A percentile compares a stretch with the other conserved stretches of the same genome.
Conservation (phyloP, 1,140 invertebrate species). For the Atta colombica region DNA sequence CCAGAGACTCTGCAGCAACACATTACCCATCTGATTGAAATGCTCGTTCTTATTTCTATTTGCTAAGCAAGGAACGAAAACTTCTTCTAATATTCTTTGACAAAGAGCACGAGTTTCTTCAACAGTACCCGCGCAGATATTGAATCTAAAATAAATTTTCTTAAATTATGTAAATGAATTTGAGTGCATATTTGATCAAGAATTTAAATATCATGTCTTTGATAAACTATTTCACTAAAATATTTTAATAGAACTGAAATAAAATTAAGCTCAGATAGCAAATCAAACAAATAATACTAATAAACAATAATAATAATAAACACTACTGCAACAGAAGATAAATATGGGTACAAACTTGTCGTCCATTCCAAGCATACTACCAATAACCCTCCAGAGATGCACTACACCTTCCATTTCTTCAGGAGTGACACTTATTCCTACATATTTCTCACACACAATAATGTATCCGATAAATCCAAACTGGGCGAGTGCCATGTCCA, state of each 20-base stretch:
- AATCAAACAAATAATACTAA: too few relatives aligned
- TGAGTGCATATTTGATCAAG: not conserved
- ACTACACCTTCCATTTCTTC: constrained; percentile 92
- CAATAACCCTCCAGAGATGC: constrained; percentile 95
- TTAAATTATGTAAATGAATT: not conserved
- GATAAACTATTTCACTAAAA: not conserved
- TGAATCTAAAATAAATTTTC: constrained; percentile 82
- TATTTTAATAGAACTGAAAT: not conserved
- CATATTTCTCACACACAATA: constrained; percentile 88
- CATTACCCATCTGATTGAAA: constrained; percentile 81
- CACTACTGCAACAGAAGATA: not conserved
- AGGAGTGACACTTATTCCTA: constrained; percentile 88
- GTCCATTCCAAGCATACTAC: constrained; percentile 93
- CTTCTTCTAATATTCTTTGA: constrained; percentile 81
- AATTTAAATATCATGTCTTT: not conserved
- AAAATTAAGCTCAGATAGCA: too few relatives aligned
- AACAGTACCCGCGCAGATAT: constrained; percentile 84
- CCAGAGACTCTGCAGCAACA: constrained; percentile 83
- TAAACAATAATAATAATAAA: not conserved
- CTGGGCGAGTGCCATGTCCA: constrained; percentile 94
- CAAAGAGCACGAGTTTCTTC: constrained; percentile 82
- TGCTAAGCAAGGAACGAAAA: constrained; percentile 81
- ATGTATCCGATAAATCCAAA: constrained; percentile 95
- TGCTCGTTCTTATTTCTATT: constrained; percentile 66
- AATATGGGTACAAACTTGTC: constrained; percentile 88